A percentile compares a stretch with the other conserved stretches of the same genome.
phyloP scores from a whole-genome alignment of 2,888 invertebrate species.

The Steromphala cineraria region DNA sequence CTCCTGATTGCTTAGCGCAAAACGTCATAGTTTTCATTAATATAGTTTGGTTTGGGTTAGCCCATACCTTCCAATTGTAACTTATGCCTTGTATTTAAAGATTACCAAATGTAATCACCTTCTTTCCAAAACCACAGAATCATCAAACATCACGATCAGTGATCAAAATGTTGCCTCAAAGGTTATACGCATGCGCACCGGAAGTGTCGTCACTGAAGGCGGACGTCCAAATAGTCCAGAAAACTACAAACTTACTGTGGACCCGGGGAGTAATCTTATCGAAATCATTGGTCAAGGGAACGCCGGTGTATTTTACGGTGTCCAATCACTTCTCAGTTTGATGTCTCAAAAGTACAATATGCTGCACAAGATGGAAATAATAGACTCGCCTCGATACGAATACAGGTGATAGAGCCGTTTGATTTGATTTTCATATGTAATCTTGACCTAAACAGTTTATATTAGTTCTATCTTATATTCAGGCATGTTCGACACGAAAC shows the following conservation, averaged over 20 bases:
- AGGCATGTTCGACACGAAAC: no score
- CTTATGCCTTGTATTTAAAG: no score
- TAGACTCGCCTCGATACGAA: slow-evolving; percentile 6
- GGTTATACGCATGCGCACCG: not conserved
- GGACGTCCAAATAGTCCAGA: slow-evolving; percentile 23
- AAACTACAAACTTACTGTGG: slow-evolving; percentile 35
- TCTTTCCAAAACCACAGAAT: not conserved
- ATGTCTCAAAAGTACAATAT: not conserved
- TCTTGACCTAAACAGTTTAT: no score
- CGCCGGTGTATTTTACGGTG: slow-evolving; percentile 40
- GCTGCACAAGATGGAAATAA: not conserved
- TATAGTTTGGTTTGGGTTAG: no score
- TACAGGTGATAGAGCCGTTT: not conserved
- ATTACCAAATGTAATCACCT: no score
- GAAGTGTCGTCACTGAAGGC: not conserved
- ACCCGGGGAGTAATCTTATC: slow-evolving; percentile 22
- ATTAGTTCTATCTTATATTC: no score
- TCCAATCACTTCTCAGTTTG: slow-evolving; percentile 33
- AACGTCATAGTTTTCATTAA: no score
- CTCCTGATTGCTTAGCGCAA: no score
- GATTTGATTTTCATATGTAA: no score
- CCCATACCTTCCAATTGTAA: no score
- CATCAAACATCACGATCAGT: not conserved
- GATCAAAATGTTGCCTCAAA: not conserved
- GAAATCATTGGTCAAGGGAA: slow-evolving; percentile 38